Percentiles rank a stretch among this genome's conserved stretches.
These are phyloP conservation scores for Pseudomyrmex concolor DNA, from an alignment of 1,140 invertebrate genomes.

Conservation along the genomic window DNA sequence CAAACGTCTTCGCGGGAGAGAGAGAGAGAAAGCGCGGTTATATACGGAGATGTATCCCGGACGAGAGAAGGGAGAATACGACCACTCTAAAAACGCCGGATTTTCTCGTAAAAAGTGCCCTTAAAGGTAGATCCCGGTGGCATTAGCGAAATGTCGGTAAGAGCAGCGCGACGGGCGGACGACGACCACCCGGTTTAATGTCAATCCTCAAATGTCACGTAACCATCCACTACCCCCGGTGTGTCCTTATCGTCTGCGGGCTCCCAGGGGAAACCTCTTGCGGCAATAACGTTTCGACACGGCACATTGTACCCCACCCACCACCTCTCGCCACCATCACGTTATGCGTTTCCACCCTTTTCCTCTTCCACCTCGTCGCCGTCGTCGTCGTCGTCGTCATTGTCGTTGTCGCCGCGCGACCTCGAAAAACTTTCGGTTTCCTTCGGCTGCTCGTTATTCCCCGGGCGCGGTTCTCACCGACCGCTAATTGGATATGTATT, in stretches of 20 bases:
- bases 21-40: neutral
- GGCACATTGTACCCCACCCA: conserved; percentile 54
- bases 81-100: conserved; percentile 74
- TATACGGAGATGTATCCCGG: neutral
- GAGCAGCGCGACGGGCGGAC: conserved; percentile 45
- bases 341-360: too few species aligned
- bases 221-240: conserved; percentile 72
- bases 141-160: conserved; percentile 82
- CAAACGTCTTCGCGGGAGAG: neutral
- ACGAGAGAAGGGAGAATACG: conserved; percentile 45
- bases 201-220: conserved; percentile 83
- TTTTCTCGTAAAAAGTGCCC: conserved; percentile 79
- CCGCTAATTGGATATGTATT: conserved; percentile 72
- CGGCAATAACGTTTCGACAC: conserved; percentile 73
- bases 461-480: conserved; percentile 22
- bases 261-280: conserved; percentile 56
- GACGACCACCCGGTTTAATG: conserved; percentile 76
- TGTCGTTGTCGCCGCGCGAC: neutral
- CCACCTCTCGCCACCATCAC: neutral
- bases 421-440: conserved; percentile 62
- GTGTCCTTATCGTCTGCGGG: conserved; percentile 78
- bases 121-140: conserved; percentile 77
- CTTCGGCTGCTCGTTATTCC: conserved; percentile 68
- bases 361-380: too few species aligned
- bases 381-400: too few species aligned